Evolutionary conservation across 2,888 invertebrate genomes (phyloP), one percentile per base, ranked within the genome.

Genomic region (Druceiella hillmani): DNA sequence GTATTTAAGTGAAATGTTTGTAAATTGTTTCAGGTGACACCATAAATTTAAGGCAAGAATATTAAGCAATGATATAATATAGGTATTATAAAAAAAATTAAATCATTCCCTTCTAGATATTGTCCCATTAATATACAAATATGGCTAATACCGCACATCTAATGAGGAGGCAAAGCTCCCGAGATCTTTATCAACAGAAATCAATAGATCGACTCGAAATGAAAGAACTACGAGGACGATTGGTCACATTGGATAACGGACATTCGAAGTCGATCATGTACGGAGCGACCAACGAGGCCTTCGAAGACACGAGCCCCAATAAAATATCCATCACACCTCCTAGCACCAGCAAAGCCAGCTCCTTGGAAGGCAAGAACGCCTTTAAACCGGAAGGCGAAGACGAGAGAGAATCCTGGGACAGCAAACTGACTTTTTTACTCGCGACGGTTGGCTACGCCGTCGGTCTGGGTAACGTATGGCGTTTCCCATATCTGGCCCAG

Each of bases 361-460:
- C 79, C n/a, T 71, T 66, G 3, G 80, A 79, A 52, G 81, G 79
- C 2, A 78, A 77, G 50, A 77, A 69, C 2, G 75, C 65, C 12
- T 76, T 82, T 45, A 79, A 79, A 44, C 82, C 83, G 2, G 84
- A 82, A 57, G 79, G 73, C 5, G 87, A 82, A 48, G 79, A 78
- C 24, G 88, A 87, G 50, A 70, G 92, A 27, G 92, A 92, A 61
- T 88, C 88, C 30, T 93, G 92, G 92, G 92, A 92, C 61, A 90
- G 86, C 61, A 92, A 92, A 62, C 68, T 93, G 39, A 93, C 93
- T 33, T 94, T 93, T 60, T 74, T 94, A 11, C 62, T 94, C 49
- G 93, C 93, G 1, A 93, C 93, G n/a, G 87, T 94, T 25, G 91
- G 91, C 38, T 93, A 93, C 54, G 94, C 94, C 3, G 94, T 94